Percentiles rank a stretch among this genome's conserved stretches.
phyloP scores from a whole-genome alignment of 2,888 invertebrate genomes.

The Tipula lateralis region DNA sequence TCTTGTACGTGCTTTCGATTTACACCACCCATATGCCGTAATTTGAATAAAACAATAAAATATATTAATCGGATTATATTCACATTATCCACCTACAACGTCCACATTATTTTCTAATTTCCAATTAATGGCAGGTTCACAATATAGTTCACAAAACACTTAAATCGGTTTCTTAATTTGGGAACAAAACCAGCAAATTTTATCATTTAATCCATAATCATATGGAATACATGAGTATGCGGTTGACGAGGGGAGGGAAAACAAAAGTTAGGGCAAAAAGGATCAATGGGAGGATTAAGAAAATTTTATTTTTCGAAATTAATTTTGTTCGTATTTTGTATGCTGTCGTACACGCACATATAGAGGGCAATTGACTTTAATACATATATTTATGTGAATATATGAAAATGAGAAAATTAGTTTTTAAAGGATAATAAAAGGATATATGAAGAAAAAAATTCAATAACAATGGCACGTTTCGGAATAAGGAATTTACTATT shows the following conservation, averaged over 20 bases:
- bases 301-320: slow-evolving; percentile 5
- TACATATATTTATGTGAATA: background rate
- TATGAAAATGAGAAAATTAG: background rate
- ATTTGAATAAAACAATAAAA: background rate
- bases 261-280: background rate
- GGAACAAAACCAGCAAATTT: background rate
- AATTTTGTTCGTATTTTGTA: background rate
- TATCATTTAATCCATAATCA: background rate
- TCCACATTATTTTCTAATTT: background rate
- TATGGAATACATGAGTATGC: background rate
- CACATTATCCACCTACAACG: background rate
- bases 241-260: background rate
- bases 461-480: background rate
- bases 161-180: slow-evolving; percentile 5
- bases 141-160: background rate
- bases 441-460: background rate
- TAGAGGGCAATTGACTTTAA: background rate
- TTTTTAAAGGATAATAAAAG: slow-evolving; percentile 5
- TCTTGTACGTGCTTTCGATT: background rate
- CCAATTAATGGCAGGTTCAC: background rate
- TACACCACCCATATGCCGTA: background rate
- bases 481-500: background rate
- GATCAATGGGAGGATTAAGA: slow-evolving; percentile 5
- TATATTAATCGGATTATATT: background rate
- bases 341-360: background rate